A percentile compares a stretch with the other conserved stretches of the same genome.
Conservation (phyloP, 2,113 vertebrate genomes). For the Corythornis vintsioides region DNA sequence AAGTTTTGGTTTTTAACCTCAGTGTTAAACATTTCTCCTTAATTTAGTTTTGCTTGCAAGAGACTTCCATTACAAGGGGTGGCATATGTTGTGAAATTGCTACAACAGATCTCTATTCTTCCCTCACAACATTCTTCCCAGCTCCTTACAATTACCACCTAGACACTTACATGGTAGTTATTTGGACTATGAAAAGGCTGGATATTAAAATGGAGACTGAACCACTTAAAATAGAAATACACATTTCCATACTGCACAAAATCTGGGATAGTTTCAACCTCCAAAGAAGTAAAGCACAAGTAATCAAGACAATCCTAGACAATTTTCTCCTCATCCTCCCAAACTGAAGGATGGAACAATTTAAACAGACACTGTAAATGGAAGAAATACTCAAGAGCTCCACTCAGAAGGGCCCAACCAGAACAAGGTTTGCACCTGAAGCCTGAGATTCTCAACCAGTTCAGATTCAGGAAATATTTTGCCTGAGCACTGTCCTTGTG, state of each 20-base stretch:
- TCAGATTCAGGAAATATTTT: neutral
- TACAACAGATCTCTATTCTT: neutral
- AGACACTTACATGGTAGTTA: neutral
- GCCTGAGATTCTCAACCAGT: neutral
- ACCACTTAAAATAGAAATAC: neutral
- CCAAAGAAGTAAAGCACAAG: neutral
- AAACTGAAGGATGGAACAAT: neutral
- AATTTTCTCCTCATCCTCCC: neutral
- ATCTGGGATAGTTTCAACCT: neutral
- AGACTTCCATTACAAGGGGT: neutral
- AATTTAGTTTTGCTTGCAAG: neutral
- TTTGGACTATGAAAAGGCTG: neutral
- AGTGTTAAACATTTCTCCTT: neutral
- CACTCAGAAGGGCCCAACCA: neutral
- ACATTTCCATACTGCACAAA: neutral
- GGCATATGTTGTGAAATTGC: neutral
- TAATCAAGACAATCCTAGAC: neutral
- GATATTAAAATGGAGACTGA: neutral
- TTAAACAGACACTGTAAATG: neutral
- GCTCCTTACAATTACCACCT: neutral
- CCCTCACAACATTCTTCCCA: neutral
- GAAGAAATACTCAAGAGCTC: neutral
- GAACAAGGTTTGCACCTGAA: neutral
- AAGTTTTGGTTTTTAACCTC: neutral
- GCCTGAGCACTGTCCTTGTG: neutral